Evolutionary conservation across 64 coral and sea anemone genomes (phyloP).

Genomic region (Actinia tenebrosa): DNA sequence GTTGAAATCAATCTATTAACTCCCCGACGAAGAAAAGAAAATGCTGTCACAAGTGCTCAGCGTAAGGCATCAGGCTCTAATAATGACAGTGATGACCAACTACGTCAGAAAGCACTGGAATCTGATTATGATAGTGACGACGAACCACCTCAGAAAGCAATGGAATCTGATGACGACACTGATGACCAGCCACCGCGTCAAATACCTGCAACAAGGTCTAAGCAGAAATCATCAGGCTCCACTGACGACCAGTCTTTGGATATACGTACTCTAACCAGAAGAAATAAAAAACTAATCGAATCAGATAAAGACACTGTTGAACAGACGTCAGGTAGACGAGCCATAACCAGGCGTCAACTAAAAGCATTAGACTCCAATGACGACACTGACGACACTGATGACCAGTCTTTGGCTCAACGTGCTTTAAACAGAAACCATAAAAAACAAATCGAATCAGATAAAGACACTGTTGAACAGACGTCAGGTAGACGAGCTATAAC

Average conservation of each 20-base stretch:
- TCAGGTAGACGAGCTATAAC: not conserved
- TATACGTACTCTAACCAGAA: no score
- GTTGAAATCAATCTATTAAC: not conserved
- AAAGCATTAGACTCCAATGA: not conserved
- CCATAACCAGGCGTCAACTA: no score
- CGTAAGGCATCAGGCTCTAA: not conserved
- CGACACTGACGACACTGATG: not conserved
- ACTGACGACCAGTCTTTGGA: not conserved
- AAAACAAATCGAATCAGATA: not conserved
- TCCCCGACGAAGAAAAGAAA: not conserved
- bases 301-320: no score
- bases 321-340: not conserved
- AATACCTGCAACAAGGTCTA: no score
- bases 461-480: not conserved
- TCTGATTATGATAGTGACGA: no score
- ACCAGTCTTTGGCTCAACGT: not conserved
- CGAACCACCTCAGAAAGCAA: no score
- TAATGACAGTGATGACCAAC: not conserved
- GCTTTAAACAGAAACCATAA: not conserved
- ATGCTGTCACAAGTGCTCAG: not conserved
- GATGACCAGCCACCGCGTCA: no score
- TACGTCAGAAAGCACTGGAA: no score
- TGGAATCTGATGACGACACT: no score
- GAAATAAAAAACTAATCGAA: no score
- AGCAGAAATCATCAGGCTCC: no score